Evolutionary conservation across 2,888 invertebrate species (phyloP).

Genomic region (Philereme vetulata): DNA sequence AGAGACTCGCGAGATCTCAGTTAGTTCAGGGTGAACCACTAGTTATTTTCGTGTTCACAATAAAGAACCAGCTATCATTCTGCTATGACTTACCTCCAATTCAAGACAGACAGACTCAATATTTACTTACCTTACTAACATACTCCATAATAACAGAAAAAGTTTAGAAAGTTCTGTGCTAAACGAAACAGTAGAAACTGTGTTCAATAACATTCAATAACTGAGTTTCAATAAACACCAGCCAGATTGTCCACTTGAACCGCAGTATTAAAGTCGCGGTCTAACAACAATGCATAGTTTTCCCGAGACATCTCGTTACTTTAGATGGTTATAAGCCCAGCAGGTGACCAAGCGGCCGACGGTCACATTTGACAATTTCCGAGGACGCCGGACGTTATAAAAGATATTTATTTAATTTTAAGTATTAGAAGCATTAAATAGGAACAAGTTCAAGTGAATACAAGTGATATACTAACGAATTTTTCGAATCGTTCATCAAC

Average conservation of each 20-base stretch:
- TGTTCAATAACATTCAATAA: constrained; percentile 1
- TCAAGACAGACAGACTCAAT: too few species aligned
- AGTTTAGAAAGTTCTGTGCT: too few species aligned
- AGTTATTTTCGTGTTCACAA: too few species aligned
- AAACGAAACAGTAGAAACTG: too few species aligned
- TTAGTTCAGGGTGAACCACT: too few species aligned
- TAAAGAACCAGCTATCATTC: too few species aligned
- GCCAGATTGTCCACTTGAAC: constrained; percentile 2
- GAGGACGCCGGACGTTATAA: constrained; percentile 28
- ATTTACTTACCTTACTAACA: too few species aligned
- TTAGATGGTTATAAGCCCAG: constrained; percentile 24
- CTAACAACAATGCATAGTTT: constrained; percentile 4
- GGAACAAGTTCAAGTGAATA: constrained; percentile 7
- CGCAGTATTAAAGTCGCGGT: constrained; percentile 5
- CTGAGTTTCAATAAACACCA: constrained; percentile 2
- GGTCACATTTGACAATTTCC: constrained; percentile 32
- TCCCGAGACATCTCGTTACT: constrained; percentile 8
- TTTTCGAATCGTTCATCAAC: too few species aligned
- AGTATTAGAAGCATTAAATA: constrained; percentile 26
- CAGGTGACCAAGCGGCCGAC: constrained; percentile 31
- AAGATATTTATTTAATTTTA: neutral
- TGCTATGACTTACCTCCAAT: too few species aligned
- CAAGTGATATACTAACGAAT: neutral
- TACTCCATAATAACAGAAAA: too few species aligned
- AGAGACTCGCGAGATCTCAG: too few species aligned